Evolutionary conservation across 2,113 vertebrate genomes (phyloP).

Genomic region (Ivindomyrus marchei): DNA sequence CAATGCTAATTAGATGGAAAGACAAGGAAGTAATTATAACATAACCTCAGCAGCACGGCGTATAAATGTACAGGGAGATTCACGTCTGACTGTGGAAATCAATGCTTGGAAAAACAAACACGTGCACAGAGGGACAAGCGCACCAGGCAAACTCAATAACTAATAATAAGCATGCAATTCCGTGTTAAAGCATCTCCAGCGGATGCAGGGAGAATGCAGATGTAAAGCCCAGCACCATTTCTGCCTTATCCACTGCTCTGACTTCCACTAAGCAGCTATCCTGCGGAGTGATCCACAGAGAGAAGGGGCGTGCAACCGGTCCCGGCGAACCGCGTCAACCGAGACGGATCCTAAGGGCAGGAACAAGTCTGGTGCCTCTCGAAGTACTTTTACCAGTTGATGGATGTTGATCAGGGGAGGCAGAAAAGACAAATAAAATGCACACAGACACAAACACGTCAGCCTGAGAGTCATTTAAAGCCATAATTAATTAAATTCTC

Average conservation of each 20-base stretch:
- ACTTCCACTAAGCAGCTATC: background rate
- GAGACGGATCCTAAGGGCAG: background rate
- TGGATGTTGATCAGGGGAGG: slow-evolving; percentile 1
- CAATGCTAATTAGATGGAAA: slow-evolving; percentile 22
- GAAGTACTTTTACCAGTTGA: background rate
- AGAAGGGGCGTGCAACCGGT: background rate
- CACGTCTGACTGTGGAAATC: background rate
- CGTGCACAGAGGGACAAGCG: background rate
- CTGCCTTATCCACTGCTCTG: background rate
- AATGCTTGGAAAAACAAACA: background rate
- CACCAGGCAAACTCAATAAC: background rate
- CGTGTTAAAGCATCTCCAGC: background rate
- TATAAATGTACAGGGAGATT: background rate
- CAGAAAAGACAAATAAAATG: background rate
- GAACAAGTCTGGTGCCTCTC: background rate
- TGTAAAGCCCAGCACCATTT: no score
- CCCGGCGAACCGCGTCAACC: background rate
- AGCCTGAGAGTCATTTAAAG: background rate
- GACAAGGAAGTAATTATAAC: slow-evolving; percentile 16
- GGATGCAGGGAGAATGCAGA: background rate
- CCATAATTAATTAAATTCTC: background rate
- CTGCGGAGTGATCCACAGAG: background rate
- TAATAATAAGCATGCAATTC: background rate
- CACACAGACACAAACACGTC: background rate
- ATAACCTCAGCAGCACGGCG: background rate